Percentiles rank a stretch among this genome's conserved stretches.
phyloP scores from a whole-genome alignment of 2,888 invertebrate species.

The Tromatobia lineatoria region DNA sequence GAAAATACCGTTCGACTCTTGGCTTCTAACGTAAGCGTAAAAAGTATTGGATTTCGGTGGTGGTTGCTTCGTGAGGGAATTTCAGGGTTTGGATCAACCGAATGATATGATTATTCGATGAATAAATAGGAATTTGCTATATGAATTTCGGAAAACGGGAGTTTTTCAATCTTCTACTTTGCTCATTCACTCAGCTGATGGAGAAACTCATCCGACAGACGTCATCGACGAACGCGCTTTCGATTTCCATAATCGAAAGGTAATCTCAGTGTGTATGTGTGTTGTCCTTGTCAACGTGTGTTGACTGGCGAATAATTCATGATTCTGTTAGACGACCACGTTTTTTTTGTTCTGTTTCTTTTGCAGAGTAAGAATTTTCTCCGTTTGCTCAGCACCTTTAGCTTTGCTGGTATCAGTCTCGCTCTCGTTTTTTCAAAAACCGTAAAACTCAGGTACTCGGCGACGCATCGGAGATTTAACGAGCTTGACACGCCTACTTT shows the following conservation, averaged over 20 bases:
- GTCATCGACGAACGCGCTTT: slow-evolving; percentile 51
- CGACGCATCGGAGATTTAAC: slow-evolving; percentile 14
- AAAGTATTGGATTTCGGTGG: background rate
- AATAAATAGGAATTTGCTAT: background rate
- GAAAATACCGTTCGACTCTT: background rate
- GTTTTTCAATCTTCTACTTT: background rate
- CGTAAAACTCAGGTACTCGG: background rate
- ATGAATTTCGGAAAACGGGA: background rate
- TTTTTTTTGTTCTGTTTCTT: background rate
- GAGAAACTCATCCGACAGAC: slow-evolving; percentile 51
- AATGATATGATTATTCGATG: background rate
- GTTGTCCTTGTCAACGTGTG: background rate
- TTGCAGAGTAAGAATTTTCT: background rate
- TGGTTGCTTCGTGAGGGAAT: background rate
- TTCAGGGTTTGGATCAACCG: background rate
- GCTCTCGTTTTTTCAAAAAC: background rate
- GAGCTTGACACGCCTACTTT: slow-evolving; percentile 60
- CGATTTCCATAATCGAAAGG: slow-evolving; percentile 53
- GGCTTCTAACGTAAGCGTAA: background rate
- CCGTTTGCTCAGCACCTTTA: background rate
- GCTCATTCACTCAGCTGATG: slow-evolving; percentile 61
- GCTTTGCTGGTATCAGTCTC: background rate
- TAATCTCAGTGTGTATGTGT: background rate
- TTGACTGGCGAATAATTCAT: slow-evolving; percentile 7
- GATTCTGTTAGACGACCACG: background rate